Conservation (phyloP, 2,888 invertebrate species). For the Ptychoptera albimana region DNA sequence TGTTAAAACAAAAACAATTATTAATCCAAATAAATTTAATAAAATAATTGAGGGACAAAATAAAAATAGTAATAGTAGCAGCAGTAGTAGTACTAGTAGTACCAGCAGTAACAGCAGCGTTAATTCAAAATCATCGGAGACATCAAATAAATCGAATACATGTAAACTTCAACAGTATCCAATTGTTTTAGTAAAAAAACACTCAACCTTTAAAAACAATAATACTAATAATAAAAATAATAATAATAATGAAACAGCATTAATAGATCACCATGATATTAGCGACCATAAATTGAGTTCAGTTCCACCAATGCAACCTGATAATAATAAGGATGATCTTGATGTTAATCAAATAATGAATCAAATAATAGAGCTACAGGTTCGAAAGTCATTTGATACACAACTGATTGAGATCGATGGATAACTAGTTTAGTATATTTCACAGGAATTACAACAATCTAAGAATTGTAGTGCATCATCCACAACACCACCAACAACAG, state of each 20-base stretch:
- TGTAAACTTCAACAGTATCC: too few relatives aligned
- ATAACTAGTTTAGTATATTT: neutral
- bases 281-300: neutral
- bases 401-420: neutral
- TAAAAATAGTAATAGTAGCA: slow-evolving; percentile 2
- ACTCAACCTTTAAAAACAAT: too few relatives aligned
- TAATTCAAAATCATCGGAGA: neutral
- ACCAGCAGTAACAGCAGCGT: neutral
- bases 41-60: slow-evolving; percentile 4
- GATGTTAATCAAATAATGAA: slow-evolving; percentile 34
- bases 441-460: slow-evolving; percentile 4
- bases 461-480: neutral
- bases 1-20: neutral
- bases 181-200: too few relatives aligned
- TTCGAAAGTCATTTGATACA: slow-evolving; percentile 9
- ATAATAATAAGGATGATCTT: slow-evolving; percentile 10
- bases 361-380: slow-evolving; percentile 31
- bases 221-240: too few relatives aligned
- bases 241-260: too few relatives aligned
- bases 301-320: neutral
- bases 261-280: too few relatives aligned
- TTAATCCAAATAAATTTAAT: slow-evolving; percentile 10
- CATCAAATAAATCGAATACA: neutral
- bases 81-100: slow-evolving; percentile 1
- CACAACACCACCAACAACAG: too few relatives aligned